Evolutionary conservation across 1,140 invertebrate species (phyloP), one percentile per base, ranked within the genome.

Genomic region (Caenorhabditis brenneri): DNA sequence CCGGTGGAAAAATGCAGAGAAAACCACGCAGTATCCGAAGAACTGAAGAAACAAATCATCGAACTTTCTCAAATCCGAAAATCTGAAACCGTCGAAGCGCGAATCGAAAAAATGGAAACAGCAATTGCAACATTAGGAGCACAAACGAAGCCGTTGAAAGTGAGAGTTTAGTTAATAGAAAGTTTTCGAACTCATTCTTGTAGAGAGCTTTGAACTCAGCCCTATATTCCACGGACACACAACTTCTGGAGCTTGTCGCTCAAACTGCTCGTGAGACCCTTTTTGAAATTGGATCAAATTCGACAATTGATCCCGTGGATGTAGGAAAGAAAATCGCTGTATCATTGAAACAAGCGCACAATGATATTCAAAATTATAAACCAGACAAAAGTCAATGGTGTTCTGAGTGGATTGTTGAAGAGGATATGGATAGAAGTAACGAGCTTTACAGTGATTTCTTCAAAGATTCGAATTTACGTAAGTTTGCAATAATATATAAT

Each of bases 381-480:
- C n/a, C 29, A 16, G 65, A 74, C 27, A 42, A 74, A 74, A 74
- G 15, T 65, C 15, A 39, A 12, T 74, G 65, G 65, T 74, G 65
- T 24, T 3, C 33, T 24, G 65, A 42, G 19, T 74, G 65, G 65
- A 42, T 74, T 9, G 36, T 46, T 10, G 36, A 39, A 42, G 65
- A 74, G 9, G n/a, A 74, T 74, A 74, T 74, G 65, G 33, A 74
- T 10, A 5, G 22, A 31, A 46, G 22, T n/a, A 31, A 42, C 15
- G 65, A 42, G 9, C 6, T 42, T 2, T 74, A 42, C 36, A 31
- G 42, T 24, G 65, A 42, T 9, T 1, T 42, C 1, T 74, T 42
- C 29, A 15, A n/a, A 22, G 65, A 74, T 46, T 1, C n/a, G 5
- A 12, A 24, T 22, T 3, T 74, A 12, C 24, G 65, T 74, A 24